phyloP scores from a whole-genome alignment of 2,888 invertebrate genomes.

The Eledone cirrhosa region DNA sequence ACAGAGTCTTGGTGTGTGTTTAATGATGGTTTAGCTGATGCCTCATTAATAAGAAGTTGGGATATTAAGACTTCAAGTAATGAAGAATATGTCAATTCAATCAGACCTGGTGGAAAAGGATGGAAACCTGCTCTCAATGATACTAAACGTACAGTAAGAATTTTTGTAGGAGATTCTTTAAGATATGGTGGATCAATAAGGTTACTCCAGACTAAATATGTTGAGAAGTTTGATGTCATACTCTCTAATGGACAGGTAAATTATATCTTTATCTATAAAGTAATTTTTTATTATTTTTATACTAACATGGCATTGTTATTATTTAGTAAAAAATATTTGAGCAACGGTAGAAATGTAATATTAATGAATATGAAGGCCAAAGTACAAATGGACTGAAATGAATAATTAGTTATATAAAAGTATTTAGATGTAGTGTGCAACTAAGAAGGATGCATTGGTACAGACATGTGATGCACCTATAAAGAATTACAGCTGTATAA shows the following conservation, averaged over 20 bases:
- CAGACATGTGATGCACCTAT: too few species aligned
- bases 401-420: too few species aligned
- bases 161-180: conserved; percentile 19
- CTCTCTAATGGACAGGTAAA: background rate
- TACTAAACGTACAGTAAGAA: conserved; percentile 3
- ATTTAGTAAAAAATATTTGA: too few species aligned
- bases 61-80: conserved; percentile 10
- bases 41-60: conserved; percentile 8
- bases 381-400: too few species aligned
- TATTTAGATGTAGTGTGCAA: too few species aligned
- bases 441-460: too few species aligned
- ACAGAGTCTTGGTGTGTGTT: background rate
- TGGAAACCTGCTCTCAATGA: conserved; percentile 10
- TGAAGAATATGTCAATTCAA: background rate
- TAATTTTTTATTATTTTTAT: too few species aligned
- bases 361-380: too few species aligned
- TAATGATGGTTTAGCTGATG: conserved; percentile 9
- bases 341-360: too few species aligned
- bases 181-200: background rate
- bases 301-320: too few species aligned
- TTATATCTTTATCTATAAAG: too few species aligned
- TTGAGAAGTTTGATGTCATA: background rate
- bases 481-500: too few species aligned
- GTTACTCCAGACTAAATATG: background rate
- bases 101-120: conserved; percentile 11